A percentile compares a stretch with the other conserved stretches of the same genome.
Conservation (phyloP, 2,888 invertebrate species). For the Pheosia gnoma region DNA sequence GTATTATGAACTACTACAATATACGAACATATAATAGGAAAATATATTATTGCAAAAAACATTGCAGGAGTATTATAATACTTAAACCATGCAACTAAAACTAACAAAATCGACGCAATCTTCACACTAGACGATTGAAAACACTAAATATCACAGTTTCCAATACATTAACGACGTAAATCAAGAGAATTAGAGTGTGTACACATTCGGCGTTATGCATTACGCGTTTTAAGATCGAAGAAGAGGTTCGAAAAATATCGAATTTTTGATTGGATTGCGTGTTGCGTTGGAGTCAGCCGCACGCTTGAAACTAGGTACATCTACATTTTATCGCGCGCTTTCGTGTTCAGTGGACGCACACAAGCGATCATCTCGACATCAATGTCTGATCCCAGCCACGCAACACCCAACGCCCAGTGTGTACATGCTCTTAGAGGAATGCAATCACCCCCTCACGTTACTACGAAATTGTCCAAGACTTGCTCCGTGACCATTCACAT, state of each 20-base stretch:
- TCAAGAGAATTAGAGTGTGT: slow-evolving; percentile 41
- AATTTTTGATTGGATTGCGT: no score
- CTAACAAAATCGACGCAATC: slow-evolving; percentile 55
- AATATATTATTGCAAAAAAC: slow-evolving; percentile 57
- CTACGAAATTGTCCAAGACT: slow-evolving; percentile 56
- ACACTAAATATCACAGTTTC: slow-evolving; percentile 83
- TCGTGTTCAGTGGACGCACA: no score
- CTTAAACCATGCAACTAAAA: slow-evolving; percentile 47
- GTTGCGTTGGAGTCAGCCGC: no score
- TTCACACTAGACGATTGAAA: slow-evolving; percentile 73
- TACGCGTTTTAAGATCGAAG: no score
- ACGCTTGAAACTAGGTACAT: no score
- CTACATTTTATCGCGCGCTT: no score
- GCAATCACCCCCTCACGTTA: slow-evolving; percentile 42
- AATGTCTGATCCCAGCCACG: no score
- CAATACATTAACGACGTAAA: slow-evolving; percentile 69
- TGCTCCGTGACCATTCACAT: slow-evolving; percentile 79
- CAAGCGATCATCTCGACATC: no score
- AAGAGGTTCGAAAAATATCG: no score
- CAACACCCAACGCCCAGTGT: no score
- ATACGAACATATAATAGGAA: slow-evolving; percentile 66
- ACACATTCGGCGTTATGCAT: no score
- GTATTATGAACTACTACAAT: slow-evolving; percentile 51
- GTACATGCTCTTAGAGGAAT: slow-evolving; percentile 24
- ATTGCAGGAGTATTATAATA: slow-evolving; percentile 56